Evolutionary conservation across 2,113 vertebrate species (phyloP), one percentile per base, ranked within the genome.

Genomic region (Cynopterus brachyotis): DNA sequence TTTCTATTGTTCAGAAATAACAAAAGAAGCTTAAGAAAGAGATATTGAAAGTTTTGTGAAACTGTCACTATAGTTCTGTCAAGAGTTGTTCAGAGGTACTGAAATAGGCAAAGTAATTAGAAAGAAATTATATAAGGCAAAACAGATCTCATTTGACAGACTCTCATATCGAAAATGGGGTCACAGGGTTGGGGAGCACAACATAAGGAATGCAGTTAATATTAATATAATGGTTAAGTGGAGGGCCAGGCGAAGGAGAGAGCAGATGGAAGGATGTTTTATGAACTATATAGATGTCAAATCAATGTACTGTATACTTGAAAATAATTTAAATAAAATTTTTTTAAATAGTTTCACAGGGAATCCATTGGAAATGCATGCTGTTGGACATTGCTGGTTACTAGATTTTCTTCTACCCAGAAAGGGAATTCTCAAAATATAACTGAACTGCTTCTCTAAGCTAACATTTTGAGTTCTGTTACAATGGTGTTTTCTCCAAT

Each of bases 1-100:
- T 50, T 45, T 76, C 16, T 91, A 95, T 88, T 32, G 32, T 91
- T 93, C 16, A 42, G 57, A 79, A 95, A 91, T 84, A 96, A 86
- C 30, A 69, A 26, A 92, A 69, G 9, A 37, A 0, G 1, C 9
- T 59, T 75, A 26, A 95, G 28, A 37, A 89, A 57, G 11, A 66
- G 16, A 72, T 89, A 50, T 30, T 57, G n/a, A 92, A 62, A 60
- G 11, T 81, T 75, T 64, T 64, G 35, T 57, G 37, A 89, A 83
- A 94, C 1, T 64, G 67, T 62, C 66, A 79, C 10, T 73, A 4
- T 32, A 87, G 5, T 83, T 87, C 57, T 91, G 35, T 70, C 19
- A 79, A 81, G 26, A 93, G 37, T 53, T 88, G 22, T 95, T 91
- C 32, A 62, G 28, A 7, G 40, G 32, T 53, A 42, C 20, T 69